Percentiles rank a stretch among this genome's conserved stretches.
Conservation (phyloP, 1,140 invertebrate species). For the Drosophila guanche region DNA sequence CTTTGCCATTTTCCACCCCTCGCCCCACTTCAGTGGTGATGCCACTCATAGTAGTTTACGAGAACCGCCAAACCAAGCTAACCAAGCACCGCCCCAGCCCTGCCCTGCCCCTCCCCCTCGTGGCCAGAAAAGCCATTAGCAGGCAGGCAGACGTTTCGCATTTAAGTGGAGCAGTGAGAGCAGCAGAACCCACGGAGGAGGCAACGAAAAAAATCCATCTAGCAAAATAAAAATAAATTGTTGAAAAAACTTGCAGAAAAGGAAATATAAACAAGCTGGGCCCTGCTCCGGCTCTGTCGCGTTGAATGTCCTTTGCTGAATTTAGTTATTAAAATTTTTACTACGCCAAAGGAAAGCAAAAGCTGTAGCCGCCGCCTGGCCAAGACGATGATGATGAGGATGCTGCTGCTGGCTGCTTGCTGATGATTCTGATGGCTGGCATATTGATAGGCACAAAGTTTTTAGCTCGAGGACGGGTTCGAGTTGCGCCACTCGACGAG, state of each 20-base stretch:
- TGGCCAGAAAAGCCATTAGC: constrained; percentile 48
- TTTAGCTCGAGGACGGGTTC: constrained; percentile 24
- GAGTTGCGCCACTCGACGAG: constrained; percentile 17
- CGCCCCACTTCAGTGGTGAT: constrained; percentile 9
- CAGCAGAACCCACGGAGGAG: constrained; percentile 21
- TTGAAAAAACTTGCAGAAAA: constrained; percentile 51
- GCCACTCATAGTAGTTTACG: constrained; percentile 44
- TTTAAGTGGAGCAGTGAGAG: constrained; percentile 48
- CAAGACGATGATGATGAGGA: constrained; percentile 23
- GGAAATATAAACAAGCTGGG: constrained; percentile 59
- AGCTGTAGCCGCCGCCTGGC: background rate
- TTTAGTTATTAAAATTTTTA: constrained; percentile 61
- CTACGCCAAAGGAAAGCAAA: constrained; percentile 6
- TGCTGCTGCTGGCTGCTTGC: too few relatives aligned
- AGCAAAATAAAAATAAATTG: constrained; percentile 59
- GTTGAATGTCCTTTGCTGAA: constrained; percentile 50
- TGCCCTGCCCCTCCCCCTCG: background rate
- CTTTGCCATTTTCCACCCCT: constrained; percentile 24
- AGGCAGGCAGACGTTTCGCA: constrained; percentile 52
- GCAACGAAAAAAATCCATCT: constrained; percentile 40
- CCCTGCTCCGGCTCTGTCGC: constrained; percentile 9
- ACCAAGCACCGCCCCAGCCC: background rate
- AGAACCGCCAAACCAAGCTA: constrained; percentile 35
- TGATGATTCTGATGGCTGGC: constrained; percentile 4
- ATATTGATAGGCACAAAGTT: constrained; percentile 70